Base-by-base conservation (phyloP, 2,888 invertebrate genomes). In the Drosophila paranaensis region DNA sequence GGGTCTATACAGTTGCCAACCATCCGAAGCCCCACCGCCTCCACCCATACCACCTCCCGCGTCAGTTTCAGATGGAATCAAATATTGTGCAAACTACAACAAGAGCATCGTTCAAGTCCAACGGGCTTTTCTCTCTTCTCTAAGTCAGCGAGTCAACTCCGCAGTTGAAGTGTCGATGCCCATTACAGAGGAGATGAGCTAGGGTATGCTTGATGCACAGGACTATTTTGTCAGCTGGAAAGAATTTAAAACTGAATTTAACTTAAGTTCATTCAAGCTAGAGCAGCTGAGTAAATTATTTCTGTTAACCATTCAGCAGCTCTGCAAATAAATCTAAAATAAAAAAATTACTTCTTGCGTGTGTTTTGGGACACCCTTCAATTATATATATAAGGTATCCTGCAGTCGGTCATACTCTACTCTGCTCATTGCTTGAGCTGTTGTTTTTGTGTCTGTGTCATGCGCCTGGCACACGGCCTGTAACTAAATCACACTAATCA, bases 401-500 rank as follows among this genome's bases (percentile, higher is more conserved):
- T 2, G 1, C 0, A 10, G 48, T 51, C 46, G 45, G 9, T 14
- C 9, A 46, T n/a, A 14, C 16, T 35, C 27, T 20, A 20, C 20
- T 20, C 20, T 20, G 66, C 37, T 35, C 42, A 20, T 10, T 46
- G 50, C 46, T 51, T 16, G 25, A 57, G 58, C 58, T 58, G 62
- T 48, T 57, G 62, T 58, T 46, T 58, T 48, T 58, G 62, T 58
- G 75, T 66, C 61, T 77, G 88, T 87, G 83, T 87, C 85, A 86
- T 86, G 85, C 89, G 86, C 87, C 77, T 81, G 86, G 89, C 86
- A 87, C 86, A 87, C 86, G 86, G 89, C 89, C 87, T 88, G 86
- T 87, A 87, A 87, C 86, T 87, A 87, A 87, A 87, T 87, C 86
- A 87, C 86, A 82, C 86, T 87, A 87, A 87, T 87, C 86, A 87